Evolutionary conservation across 1,140 invertebrate species (phyloP), one percentile per base, ranked within the genome.

Genomic region (Megathymus violae): DNA sequence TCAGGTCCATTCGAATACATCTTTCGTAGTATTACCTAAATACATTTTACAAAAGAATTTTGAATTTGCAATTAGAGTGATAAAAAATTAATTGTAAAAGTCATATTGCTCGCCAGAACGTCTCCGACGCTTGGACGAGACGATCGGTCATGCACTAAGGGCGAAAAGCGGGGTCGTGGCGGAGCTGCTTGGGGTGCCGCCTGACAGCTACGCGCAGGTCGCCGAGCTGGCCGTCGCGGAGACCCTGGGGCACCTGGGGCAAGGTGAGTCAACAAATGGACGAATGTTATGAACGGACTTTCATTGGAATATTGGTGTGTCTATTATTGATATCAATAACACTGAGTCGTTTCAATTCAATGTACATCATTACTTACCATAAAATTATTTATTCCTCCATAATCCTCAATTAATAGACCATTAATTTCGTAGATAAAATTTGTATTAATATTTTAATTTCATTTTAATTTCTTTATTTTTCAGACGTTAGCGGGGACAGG

Each of bases 161-260:
- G 83, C 83, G 15, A 89, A 89, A 69, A 67, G 64, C 17, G 47
- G 56, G 0, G 61, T 87, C 0, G 85, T 88, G 44, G 78, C 71
- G 0, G 72, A 79, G 10, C 22, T 81, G 52, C 63, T 89, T 25
- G 77, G 78, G 4, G 77, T 88, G 11, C 82, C 87, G 11, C 40
- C 62, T 1, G 56, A 70, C 9, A 52, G 48, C 63, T 78, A 67
- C 62, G 54, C 69, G n/a, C 79, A 84, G 38, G n/a, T 89, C 11
- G 76, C 79, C 0, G 87, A 89, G 16, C 47, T 89, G 4, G 85
- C 85, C 22, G 72, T 80, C 1, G 83, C 80, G 0, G 86, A 89
- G 10, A 73, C 78, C 0, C 19, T 85, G 48, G 80, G 82, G 1
- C 75, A 80, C 22, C 27, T 7, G 17, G 6, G 31, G 4, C n/a